A percentile compares a stretch with the other conserved stretches of the same genome.
Evolutionary conservation across 1,140 invertebrate genomes (phyloP).

Genomic region (Delia radicum): DNA sequence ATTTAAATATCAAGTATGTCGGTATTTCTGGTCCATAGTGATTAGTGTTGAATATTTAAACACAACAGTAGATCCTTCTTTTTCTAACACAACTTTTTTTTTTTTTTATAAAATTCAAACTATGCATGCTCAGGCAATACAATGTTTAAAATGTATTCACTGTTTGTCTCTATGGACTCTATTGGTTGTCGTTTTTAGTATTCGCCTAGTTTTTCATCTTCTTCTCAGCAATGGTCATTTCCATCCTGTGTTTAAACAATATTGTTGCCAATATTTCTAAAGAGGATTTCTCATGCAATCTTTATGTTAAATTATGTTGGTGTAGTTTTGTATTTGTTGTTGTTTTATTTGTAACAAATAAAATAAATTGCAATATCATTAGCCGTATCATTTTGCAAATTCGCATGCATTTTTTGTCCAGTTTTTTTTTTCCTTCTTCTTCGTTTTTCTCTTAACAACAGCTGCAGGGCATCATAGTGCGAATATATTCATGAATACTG

Average conservation of each 20-base stretch:
- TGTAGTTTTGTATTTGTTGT: background rate
- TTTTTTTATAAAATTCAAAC: background rate
- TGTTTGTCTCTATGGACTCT: background rate
- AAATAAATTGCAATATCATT: constrained; percentile 22
- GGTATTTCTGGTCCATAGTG: too few relatives aligned
- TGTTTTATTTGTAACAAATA: constrained; percentile 17
- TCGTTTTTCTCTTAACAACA: background rate
- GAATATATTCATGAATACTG: background rate
- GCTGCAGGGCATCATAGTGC: constrained; percentile 11
- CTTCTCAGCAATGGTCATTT: background rate
- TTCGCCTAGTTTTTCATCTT: too few relatives aligned
- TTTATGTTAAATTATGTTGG: background rate
- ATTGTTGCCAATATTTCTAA: background rate
- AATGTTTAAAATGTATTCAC: background rate
- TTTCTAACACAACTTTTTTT: background rate
- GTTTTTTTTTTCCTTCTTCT: background rate
- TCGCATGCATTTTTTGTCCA: background rate
- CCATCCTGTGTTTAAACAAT: background rate
- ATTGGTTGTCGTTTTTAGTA: background rate
- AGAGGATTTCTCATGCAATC: background rate
- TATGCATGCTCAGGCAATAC: background rate
- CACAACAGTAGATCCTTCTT: background rate
- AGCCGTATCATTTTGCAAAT: constrained; percentile 20
- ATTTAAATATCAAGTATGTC: too few relatives aligned
- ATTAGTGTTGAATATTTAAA: too few relatives aligned